These are phyloP conservation scores for Ranitomeya imitator DNA, from an alignment of 2,113 vertebrate species.

Conservation along the genomic window DNA sequence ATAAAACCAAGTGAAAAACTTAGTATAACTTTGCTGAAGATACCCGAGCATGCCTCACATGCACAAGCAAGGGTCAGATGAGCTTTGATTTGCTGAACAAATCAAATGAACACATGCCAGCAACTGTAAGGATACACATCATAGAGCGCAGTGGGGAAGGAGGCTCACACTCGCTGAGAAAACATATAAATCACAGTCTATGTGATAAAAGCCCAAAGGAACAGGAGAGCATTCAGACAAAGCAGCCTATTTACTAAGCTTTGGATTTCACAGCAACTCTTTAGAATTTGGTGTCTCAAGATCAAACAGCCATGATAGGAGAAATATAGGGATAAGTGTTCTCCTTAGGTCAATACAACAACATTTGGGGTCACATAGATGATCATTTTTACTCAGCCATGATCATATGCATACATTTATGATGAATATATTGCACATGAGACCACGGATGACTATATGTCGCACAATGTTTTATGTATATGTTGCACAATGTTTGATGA, in stretches of 20 bases:
- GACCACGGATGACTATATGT: not conserved
- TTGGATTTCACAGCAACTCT: not conserved
- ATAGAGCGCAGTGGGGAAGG: conserved; percentile 72
- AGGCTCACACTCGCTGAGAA: conserved; percentile 59
- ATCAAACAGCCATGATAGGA: not conserved
- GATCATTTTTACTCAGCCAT: not conserved
- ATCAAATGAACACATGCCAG: conserved; percentile 80
- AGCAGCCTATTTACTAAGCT: conserved; percentile 40
- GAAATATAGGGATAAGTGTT: not conserved
- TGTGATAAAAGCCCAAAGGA: conserved; percentile 28
- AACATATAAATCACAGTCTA: conserved; percentile 59
- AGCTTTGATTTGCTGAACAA: conserved; percentile 74
- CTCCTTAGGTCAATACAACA: not conserved
- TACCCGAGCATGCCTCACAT: conserved; percentile 69
- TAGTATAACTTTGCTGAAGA: conserved; percentile 72
- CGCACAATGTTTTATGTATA: not conserved
- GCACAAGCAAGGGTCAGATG: conserved; percentile 77
- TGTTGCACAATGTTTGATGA: not conserved
- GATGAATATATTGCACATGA: not conserved
- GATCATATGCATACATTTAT: not conserved
- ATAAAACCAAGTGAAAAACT: conserved; percentile 84
- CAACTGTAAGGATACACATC: conserved; percentile 75
- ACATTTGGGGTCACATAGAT: not conserved
- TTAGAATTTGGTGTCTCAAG: not conserved
- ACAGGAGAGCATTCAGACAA: conserved; percentile 16